phyloP scores from a whole-genome alignment of 2,797 vertebrate species.

The Psittacula derbiana region DNA sequence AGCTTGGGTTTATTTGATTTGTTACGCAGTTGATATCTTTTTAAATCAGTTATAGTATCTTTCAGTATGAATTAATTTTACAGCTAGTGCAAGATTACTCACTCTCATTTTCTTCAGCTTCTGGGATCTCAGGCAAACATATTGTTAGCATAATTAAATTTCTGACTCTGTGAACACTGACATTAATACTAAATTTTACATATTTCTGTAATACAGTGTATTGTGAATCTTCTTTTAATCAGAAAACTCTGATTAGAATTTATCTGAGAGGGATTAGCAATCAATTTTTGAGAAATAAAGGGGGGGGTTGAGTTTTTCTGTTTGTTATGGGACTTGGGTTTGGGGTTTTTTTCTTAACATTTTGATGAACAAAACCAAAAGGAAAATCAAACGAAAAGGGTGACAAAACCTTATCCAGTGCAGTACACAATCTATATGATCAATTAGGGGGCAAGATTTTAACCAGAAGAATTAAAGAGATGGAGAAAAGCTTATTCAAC shows the following conservation, averaged over 20 bases:
- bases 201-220: neutral
- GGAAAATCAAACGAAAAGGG: neutral
- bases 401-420: neutral
- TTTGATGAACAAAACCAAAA: neutral
- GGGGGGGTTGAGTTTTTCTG: neutral
- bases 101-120: neutral
- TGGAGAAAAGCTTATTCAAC: neutral
- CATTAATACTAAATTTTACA: neutral
- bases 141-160: neutral
- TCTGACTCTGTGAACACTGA: neutral
- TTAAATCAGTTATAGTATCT: neutral
- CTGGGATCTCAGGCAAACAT: neutral
- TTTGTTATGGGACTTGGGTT: neutral
- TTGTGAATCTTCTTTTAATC: neutral
- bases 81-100: neutral
- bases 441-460: neutral
- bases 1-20: neutral
- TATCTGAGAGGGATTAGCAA: neutral
- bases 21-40: neutral
- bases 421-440: neutral
- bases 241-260: neutral
- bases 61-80: neutral
- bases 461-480: neutral
- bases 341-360: neutral
- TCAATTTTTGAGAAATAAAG: neutral